A percentile compares a stretch with the other conserved stretches of the same genome.
These are phyloP conservation scores for Cephus rjabovi DNA, from an alignment of 2,888 invertebrate species.

Conservation along the genomic window DNA sequence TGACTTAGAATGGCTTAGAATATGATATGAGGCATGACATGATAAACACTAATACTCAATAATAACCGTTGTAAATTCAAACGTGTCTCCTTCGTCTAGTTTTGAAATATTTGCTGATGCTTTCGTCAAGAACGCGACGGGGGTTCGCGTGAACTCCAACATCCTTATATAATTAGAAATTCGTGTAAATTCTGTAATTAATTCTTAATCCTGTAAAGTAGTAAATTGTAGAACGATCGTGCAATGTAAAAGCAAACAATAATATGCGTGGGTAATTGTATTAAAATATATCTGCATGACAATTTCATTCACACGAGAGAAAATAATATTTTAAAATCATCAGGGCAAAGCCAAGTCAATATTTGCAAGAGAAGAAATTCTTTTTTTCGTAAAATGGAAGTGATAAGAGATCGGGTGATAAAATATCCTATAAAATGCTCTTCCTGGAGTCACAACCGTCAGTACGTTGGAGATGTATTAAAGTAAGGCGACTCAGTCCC, in stretches of 20 bases:
- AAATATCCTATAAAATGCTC: neutral
- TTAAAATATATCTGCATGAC: neutral
- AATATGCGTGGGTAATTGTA: neutral
- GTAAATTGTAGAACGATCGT: neutral
- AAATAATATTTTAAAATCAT: neutral
- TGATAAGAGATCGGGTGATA: neutral
- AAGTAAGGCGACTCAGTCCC: neutral
- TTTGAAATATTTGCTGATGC: neutral
- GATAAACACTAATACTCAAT: neutral
- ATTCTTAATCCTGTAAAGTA: neutral
- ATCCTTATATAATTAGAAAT: neutral
- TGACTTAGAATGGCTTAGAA: neutral
- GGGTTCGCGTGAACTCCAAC: neutral
- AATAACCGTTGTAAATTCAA: neutral
- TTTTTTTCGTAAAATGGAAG: neutral
- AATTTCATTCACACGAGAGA: neutral
- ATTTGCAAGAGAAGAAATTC: neutral
- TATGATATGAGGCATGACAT: neutral
- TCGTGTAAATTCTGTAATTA: neutral
- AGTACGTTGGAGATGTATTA: neutral
- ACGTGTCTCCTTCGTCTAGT: neutral
- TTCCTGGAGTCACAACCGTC: neutral
- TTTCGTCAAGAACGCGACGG: neutral
- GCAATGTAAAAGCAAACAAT: neutral
- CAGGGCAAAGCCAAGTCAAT: neutral